Evolutionary conservation across 2,113 vertebrate species (phyloP), one percentile per base, ranked within the genome.

Genomic region (Solea senegalensis): DNA sequence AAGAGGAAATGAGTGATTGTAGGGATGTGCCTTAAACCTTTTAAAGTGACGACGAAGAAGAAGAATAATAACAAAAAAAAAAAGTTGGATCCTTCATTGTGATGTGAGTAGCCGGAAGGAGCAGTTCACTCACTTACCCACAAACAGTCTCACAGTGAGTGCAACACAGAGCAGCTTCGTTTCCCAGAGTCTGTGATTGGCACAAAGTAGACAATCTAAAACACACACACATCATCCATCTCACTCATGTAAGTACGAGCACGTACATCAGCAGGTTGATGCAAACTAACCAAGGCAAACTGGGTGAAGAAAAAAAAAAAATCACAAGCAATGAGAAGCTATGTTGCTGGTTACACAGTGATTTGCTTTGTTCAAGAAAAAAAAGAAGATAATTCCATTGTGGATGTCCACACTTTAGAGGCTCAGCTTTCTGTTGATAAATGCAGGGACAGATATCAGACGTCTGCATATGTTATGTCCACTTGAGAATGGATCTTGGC

Each of bases 401-500:
- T 54, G 3, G 65, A 28, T 16, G 65, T 76, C 53, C 49, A 12
- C 62, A 14, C 60, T 44, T 34, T 12, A 57, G 41, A 85, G 83
- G 74, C 83, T 80, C 82, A 77, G 60, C 57, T 57, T 68, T 53
- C 15, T 63, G 27, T 70, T 61, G 5, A 61, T 45, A 9, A 15
- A 34, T 34, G 34, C 34, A 61, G 15, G 12, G 46, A 16, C n/a
- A 34, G 55, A 26, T 45, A 7, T 91, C 66, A 91, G 64, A 86
- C 46, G 26, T 83, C 85, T 48, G 81, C 80, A 56, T 81, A 89
- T 3, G 86, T 15, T 4, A 69, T 65, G 40, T 86, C 90, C 60
- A 56, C 90, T 74, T 86, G 94, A 75, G 92, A 90, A 69, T 91
- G 89, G 61, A 93, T 91, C 92, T 92, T 96, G 10, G 87, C 87